Conservation (phyloP, 2,888 invertebrate genomes). For the Sphaerophoria taeniata region DNA sequence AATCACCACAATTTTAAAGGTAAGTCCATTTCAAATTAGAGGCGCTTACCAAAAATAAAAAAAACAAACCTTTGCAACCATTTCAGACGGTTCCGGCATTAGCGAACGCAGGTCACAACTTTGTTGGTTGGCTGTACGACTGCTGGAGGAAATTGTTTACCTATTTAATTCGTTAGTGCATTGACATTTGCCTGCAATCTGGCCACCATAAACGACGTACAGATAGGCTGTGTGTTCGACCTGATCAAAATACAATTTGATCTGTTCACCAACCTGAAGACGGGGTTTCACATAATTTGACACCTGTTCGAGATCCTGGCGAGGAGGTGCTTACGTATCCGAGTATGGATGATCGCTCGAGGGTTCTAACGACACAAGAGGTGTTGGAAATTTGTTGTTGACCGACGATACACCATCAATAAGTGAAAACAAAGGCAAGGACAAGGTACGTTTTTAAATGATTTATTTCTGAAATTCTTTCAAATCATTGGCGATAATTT, state of each 20-base stretch:
- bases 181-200: too few relatives aligned
- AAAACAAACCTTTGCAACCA: slow-evolving; percentile 17
- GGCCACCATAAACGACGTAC: background rate
- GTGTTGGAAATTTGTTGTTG: slow-evolving; percentile 80
- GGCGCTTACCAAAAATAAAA: too few relatives aligned
- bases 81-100: slow-evolving; percentile 80
- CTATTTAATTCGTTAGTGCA: too few relatives aligned
- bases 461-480: background rate
- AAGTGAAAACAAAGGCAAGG: slow-evolving; percentile 77
- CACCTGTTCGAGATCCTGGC: slow-evolving; percentile 83
- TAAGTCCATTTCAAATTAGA: slow-evolving; percentile 78
- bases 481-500: background rate
- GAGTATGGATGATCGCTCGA: slow-evolving; percentile 81
- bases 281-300: slow-evolving; percentile 82
- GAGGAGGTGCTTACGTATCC: slow-evolving; percentile 82
- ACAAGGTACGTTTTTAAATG: slow-evolving; percentile 57
- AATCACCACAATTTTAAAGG: slow-evolving; percentile 92
- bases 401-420: slow-evolving; percentile 79
- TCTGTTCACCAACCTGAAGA: slow-evolving; percentile 89
- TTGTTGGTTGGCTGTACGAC: slow-evolving; percentile 86
- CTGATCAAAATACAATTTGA: slow-evolving; percentile 90
- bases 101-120: slow-evolving; percentile 81
- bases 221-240: slow-evolving; percentile 91
- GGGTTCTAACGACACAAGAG: slow-evolving; percentile 80
- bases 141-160: slow-evolving; percentile 92